Evolutionary conservation across 2,888 invertebrate species (phyloP), one percentile per base, ranked within the genome.

Genomic region (Campopleginae sp.): DNA sequence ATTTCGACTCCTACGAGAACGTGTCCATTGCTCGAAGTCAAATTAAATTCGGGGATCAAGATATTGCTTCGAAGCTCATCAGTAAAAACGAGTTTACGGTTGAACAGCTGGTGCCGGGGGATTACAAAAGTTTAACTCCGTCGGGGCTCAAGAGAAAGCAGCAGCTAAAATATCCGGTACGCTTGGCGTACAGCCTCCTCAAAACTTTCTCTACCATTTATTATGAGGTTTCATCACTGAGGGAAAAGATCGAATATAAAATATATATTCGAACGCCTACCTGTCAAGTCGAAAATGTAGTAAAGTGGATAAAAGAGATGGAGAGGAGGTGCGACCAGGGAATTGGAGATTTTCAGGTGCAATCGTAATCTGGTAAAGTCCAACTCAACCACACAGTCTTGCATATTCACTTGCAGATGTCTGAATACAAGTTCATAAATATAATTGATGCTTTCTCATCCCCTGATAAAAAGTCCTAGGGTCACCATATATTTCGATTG

Each of bases 161-260:
- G 27, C 27, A 27, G 23, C 68, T 44, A 44, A 46, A 46, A 68
- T 68, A 44, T 68, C 44, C 44, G 44, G 54, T 23, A 23, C 68
- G 14, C 44, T 44, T 27, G 17, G 17, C 38, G 38, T 5, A 23
- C 46, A 27, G 46, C 68, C 68, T 27, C 68, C 46, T 46, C 17
- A 46, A 44, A 66, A 68, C 46, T 68, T 44, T 68, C 23, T 44
- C 68, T 14, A 68, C 27, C 17, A 44, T 68, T 68, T 46, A 46
- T 68, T 68, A 46, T 17, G 44, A 68, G 44, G 68, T 68, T 68
- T 68, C 44, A 38, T 46, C 42, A 27, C 14, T 1, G 27, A 27
- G 44, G 38, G 3, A n/a, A 68, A 68, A 46, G 44, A 7, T 68
- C 17, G 42, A n/a, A 66, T 44, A 66, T 66, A 42, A 17, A 66